phyloP scores from a whole-genome alignment of 2,797 vertebrate genomes.

The Valencia hispanica region DNA sequence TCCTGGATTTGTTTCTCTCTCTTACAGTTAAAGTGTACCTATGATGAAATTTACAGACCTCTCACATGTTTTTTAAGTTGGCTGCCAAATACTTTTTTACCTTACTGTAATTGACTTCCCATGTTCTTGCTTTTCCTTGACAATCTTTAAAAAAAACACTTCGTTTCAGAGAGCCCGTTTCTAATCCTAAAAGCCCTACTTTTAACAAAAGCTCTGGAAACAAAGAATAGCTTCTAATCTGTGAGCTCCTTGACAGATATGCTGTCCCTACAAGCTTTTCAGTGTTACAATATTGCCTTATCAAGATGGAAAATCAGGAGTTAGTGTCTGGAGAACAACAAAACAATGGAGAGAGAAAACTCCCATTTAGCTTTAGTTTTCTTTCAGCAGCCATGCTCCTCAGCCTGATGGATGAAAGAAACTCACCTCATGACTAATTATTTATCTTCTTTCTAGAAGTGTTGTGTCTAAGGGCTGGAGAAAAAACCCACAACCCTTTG shows the following conservation, averaged over 20 bases:
- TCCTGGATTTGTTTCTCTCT: no score
- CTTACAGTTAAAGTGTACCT: no score
- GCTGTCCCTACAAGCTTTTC: slow-evolving; percentile 26
- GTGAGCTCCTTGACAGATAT: slow-evolving; percentile 32
- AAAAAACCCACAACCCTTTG: slow-evolving; percentile 48
- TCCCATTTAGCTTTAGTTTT: slow-evolving; percentile 50
- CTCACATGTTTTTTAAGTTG: no score
- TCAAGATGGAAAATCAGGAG: slow-evolving; percentile 45
- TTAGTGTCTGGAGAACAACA: slow-evolving; percentile 27
- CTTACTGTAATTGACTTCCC: slow-evolving; percentile 28
- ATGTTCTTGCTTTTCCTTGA: slow-evolving; percentile 13
- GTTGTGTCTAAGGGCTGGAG: slow-evolving; percentile 57
- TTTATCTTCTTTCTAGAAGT: slow-evolving; percentile 65
- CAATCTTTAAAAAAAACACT: slow-evolving; percentile 24
- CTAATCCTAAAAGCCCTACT: slow-evolving; percentile 14
- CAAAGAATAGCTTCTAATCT: slow-evolving; percentile 26
- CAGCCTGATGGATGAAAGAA: slow-evolving; percentile 70
- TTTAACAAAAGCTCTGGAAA: slow-evolving; percentile 16
- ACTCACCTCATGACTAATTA: slow-evolving; percentile 73
- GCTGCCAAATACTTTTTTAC: no score
- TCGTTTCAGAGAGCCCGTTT: not conserved
- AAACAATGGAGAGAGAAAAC: slow-evolving; percentile 50
- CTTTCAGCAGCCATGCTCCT: slow-evolving; percentile 52
- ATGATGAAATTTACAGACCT: no score
- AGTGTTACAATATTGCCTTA: slow-evolving; percentile 44